These are phyloP conservation scores for Stenchaetothrips biformis DNA, from an alignment of 2,888 invertebrate species.

Conservation along the genomic window DNA sequence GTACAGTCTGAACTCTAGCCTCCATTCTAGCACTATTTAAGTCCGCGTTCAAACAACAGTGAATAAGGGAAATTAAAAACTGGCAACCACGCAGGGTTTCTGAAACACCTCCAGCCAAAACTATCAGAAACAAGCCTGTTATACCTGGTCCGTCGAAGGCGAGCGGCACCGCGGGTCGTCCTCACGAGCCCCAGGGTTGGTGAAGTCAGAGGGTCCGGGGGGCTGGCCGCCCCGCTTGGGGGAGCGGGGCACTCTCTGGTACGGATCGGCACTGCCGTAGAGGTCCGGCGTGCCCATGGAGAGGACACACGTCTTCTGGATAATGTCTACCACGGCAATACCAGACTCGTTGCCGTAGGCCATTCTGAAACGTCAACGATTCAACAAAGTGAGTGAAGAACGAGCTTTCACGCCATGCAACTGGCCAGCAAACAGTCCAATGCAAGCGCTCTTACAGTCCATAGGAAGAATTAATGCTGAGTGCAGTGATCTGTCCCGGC, in stretches of 20 bases:
- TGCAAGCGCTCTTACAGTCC: conserved; percentile 71
- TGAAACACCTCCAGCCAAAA: background rate
- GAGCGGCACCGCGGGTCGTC: conserved; percentile 63
- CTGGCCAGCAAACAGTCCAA: background rate
- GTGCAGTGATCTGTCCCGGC: conserved; percentile 79
- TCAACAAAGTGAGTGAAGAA: conserved; percentile 24
- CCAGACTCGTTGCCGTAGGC: conserved; percentile 97
- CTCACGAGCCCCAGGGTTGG: conserved; percentile 44
- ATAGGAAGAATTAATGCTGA: conserved; percentile 93
- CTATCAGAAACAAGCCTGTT: background rate
- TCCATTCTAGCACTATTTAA: no score
- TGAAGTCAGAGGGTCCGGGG: conserved; percentile 41
- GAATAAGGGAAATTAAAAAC: no score
- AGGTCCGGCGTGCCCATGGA: conserved; percentile 87
- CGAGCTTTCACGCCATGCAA: background rate
- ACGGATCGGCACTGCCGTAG: conserved; percentile 84
- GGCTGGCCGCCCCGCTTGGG: conserved; percentile 56
- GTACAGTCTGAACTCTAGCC: no score
- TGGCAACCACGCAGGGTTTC: no score
- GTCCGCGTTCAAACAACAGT: no score
- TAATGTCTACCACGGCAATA: conserved; percentile 89
- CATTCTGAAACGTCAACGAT: conserved; percentile 60
- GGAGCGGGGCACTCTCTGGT: conserved; percentile 72
- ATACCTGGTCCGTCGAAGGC: conserved; percentile 88
- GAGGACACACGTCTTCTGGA: conserved; percentile 82